Percentiles rank a stretch among this genome's conserved stretches.
Conservation (phyloP, 1,140 invertebrate species). For the Zaprionus ghesquierei region DNA sequence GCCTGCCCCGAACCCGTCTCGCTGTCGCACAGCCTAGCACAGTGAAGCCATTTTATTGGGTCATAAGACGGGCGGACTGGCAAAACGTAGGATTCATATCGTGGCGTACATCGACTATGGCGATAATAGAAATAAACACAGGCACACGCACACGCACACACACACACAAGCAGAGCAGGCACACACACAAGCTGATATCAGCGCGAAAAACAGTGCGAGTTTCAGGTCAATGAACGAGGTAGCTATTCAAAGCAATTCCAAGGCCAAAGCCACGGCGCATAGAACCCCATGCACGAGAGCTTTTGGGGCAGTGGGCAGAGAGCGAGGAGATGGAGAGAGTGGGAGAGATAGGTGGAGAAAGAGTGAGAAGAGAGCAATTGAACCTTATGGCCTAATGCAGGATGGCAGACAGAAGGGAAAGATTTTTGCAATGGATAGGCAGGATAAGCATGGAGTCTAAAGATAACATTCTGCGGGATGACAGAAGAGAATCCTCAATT, state of each 20-base stretch:
- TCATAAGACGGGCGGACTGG: slow-evolving; percentile 57
- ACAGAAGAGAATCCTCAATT: too few relatives aligned
- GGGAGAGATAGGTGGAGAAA: too few relatives aligned
- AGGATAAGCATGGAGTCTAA: too few relatives aligned
- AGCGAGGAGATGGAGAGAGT: background rate
- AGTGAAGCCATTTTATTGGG: slow-evolving; percentile 71
- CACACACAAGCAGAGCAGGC: background rate
- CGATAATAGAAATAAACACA: slow-evolving; percentile 76
- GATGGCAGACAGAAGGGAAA: background rate
- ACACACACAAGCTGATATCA: slow-evolving; percentile 42
- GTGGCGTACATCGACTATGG: slow-evolving; percentile 60
- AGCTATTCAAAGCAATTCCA: slow-evolving; percentile 64
- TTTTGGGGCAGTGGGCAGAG: slow-evolving; percentile 8
- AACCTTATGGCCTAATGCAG: background rate
- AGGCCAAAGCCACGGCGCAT: slow-evolving; percentile 74
- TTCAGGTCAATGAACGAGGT: slow-evolving; percentile 73
- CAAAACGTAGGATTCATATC: slow-evolving; percentile 57
- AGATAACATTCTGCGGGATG: too few relatives aligned
- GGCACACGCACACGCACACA: slow-evolving; percentile 35
- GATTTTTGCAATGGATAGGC: background rate
- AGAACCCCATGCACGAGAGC: slow-evolving; percentile 41
- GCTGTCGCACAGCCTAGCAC: background rate
- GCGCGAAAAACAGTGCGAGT: slow-evolving; percentile 42
- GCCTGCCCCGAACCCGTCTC: background rate
- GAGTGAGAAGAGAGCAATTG: background rate